A percentile compares a stretch with the other conserved stretches of the same genome.
These are phyloP conservation scores for Nothoprocta perdicaria DNA, from an alignment of 2,113 vertebrate species.

Conservation along the genomic window DNA sequence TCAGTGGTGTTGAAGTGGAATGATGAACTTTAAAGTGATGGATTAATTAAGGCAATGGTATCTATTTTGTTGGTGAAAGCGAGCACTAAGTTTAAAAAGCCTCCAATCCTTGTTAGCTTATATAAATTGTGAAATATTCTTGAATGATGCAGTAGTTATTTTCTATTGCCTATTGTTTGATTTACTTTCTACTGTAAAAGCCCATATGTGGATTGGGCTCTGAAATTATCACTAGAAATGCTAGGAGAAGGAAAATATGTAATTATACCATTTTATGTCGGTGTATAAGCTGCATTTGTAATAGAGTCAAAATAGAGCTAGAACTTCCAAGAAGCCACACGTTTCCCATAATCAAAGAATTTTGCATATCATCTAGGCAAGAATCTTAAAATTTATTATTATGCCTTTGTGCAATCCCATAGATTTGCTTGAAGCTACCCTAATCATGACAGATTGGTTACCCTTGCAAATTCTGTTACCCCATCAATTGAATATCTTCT, in stretches of 20 bases:
- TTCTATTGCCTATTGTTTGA: not conserved
- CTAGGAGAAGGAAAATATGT: not conserved
- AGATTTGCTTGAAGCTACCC: not conserved
- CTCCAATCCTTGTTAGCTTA: not conserved
- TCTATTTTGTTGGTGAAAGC: not conserved
- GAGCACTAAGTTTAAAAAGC: not conserved
- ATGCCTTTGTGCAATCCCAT: not conserved
- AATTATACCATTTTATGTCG: not conserved
- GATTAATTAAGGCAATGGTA: not conserved
- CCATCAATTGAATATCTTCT: not conserved
- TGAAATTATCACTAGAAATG: not conserved
- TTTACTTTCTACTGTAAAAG: not conserved
- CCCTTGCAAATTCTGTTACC: slow-evolving; percentile 10
- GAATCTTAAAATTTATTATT: not conserved
- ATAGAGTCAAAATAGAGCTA: not conserved
- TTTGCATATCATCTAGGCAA: not conserved
- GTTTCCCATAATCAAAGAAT: slow-evolving; percentile 6
- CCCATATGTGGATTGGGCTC: not conserved
- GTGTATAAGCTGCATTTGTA: not conserved
- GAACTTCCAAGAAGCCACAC: not conserved
- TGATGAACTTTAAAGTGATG: not conserved
- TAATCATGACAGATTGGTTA: not conserved
- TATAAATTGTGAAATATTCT: not conserved
- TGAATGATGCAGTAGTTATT: not conserved
- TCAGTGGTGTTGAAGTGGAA: slow-evolving; percentile 63